Base-by-base conservation (phyloP, 2,888 invertebrate species). In the Lysandra coridon region DNA sequence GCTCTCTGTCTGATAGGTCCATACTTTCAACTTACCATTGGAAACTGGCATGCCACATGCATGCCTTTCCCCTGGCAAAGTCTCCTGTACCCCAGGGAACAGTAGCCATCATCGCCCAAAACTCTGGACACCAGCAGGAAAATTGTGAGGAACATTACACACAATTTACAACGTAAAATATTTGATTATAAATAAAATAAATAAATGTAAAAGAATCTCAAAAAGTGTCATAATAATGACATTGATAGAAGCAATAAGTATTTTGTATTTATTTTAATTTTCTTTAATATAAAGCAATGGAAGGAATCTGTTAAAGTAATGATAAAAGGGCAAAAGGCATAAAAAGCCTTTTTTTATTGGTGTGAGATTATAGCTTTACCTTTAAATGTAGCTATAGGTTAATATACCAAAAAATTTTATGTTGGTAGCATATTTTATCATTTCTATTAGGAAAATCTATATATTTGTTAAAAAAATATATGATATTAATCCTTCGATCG, bases 41-140 rank as follows among this genome's bases (percentile, higher is more conserved):
- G 87, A 81, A 89, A 94, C 82, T 90, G 90, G 81, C 94, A 94
- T 2, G 87, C 93, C 0, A 94, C 87, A 81, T 94, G 94, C 0
- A 82, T 82, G 0, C 94, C 93, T 77, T 93, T 94, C 0, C 91
- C 92, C 80, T 90, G 89, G 80, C 94, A 94, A 4, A 94, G 86
- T 2, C 91, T 84, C 14, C 88, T 83, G 83, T 91, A 92, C 37
- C 92, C 83, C 5, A 87, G 78, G 1, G 88, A 83, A 82, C 94
- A 94, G 85, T 94, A 93, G 0, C 88, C 89, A 6, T 86, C 84
- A 33, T 93, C 93, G 4, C 91, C 90, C 23, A 83, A 7, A 17
- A 80, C 23, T 1, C 5, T 23, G 33, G 14, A 12, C 14, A 17
- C 14, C 76, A 76, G 17, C 57, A 53, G 33, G 4, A 69, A 33